These are phyloP conservation scores for Perca fluviatilis DNA, from an alignment of 2,113 vertebrate species.

Conservation along the genomic window DNA sequence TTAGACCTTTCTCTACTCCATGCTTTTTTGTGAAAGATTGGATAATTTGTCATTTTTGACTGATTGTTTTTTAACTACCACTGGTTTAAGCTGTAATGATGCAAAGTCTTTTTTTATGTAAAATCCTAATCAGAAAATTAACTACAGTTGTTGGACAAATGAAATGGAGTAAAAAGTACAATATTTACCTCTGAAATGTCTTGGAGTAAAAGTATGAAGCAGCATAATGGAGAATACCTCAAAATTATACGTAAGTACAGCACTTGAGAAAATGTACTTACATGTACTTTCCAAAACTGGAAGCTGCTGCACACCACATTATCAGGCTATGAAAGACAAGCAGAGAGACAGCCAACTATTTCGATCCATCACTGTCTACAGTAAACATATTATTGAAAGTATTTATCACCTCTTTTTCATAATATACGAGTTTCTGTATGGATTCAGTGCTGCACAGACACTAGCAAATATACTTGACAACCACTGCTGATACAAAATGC, in stretches of 20 bases:
- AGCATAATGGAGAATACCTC: too few relatives aligned
- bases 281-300: background rate
- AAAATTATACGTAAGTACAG: too few relatives aligned
- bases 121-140: background rate
- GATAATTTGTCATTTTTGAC: background rate
- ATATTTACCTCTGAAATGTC: too few relatives aligned
- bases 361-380: constrained; percentile 4
- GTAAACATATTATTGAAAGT: background rate
- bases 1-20: background rate
- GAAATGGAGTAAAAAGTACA: background rate
- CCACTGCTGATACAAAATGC: constrained; percentile 24
- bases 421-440: background rate
- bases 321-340: background rate
- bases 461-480: background rate
- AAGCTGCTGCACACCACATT: background rate
- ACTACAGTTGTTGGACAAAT: background rate
- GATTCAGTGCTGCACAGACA: constrained; percentile 3
- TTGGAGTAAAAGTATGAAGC: too few relatives aligned
- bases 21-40: background rate
- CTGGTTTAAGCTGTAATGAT: background rate
- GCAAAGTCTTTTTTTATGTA: background rate
- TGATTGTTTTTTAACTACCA: background rate
- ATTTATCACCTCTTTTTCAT: background rate
- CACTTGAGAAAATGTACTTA: too few relatives aligned
- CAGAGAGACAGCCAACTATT: background rate